Evolutionary conservation across 2,888 invertebrate genomes (phyloP), one percentile per base, ranked within the genome.

Genomic region (Diadromus collaris): DNA sequence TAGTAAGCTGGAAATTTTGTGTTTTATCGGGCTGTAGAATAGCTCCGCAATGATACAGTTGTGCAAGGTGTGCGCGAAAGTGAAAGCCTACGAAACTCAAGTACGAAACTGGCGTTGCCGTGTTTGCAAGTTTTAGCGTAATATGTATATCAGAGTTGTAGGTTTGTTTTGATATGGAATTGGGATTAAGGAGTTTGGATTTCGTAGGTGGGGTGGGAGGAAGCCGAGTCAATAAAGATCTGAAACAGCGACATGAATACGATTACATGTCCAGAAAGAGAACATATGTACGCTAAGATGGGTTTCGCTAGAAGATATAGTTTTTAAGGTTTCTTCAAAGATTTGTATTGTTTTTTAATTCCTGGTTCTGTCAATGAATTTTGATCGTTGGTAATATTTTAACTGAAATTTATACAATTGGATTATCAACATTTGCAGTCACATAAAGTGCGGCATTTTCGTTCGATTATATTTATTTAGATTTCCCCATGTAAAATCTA

Each of bases 61-160:
- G 83, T 78, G 82, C 80, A 83, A 81, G 79, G 81, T 80, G 79
- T 76, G 69, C 74, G 72, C 76, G 76, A 82, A 81, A 81, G 83
- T 82, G 82, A 83, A 83, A 82, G 81, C 82, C 78, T 69, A 60
- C 60, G 44, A 27, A 65, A 46, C 70, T 56, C 48, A 67, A 54
- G 64, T 73, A 67, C 72, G 71, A 71, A 2, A 71, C 71, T 79
- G 67, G 56, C 61, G 61, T 78, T 78, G 61, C 64, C 72, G 76
- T 64, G 69, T 76, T 79, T 76, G 72, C 79, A 76, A 68, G 34
- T 44, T 54, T 51, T 73, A 41, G 16, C 38, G 60, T 54, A 38
- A 71, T n/a, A n/a, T 78, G 65, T 74, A 54, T 58, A 67, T 73
- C 32, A 27, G 41, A 16, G 24, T 56, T 56, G 16, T 29, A 16